These are phyloP conservation scores for Wiebesia pumilae DNA, from an alignment of 1,140 invertebrate species.

Conservation along the genomic window DNA sequence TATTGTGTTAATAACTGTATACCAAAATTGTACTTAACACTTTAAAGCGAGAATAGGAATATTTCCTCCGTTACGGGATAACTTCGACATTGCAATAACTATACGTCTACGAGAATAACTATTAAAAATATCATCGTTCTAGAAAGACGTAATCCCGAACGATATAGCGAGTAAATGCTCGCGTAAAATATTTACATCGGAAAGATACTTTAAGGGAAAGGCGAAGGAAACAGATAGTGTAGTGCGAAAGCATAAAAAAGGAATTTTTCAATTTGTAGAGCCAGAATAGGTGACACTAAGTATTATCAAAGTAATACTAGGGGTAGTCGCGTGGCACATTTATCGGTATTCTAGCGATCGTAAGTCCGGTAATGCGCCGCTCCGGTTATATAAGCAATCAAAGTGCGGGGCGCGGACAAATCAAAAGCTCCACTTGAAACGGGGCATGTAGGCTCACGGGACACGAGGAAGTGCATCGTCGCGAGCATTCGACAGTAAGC, in stretches of 20 bases:
- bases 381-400: neutral
- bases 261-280: neutral
- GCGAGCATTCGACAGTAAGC: slow-evolving; percentile 1
- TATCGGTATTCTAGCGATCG: neutral
- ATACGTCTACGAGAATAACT: too few relatives aligned
- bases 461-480: slow-evolving; percentile 51
- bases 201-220: neutral
- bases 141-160: neutral
- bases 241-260: neutral
- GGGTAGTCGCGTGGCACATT: neutral
- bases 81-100: neutral
- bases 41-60: too few relatives aligned
- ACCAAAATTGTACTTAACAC: too few relatives aligned
- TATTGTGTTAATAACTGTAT: too few relatives aligned
- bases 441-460: neutral
- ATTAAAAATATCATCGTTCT: neutral
- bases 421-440: slow-evolving; percentile 3
- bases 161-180: neutral
- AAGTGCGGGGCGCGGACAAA: slow-evolving; percentile 6
- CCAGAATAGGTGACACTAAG: neutral
- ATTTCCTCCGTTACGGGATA: too few relatives aligned
- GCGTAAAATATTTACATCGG: slow-evolving; percentile 1
- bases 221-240: neutral
- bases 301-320: neutral
- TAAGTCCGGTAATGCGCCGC: slow-evolving; percentile 5